Evolutionary conservation across 1,140 invertebrate genomes (phyloP), one percentile per base, ranked within the genome.

Genomic region (Homarus americanus): DNA sequence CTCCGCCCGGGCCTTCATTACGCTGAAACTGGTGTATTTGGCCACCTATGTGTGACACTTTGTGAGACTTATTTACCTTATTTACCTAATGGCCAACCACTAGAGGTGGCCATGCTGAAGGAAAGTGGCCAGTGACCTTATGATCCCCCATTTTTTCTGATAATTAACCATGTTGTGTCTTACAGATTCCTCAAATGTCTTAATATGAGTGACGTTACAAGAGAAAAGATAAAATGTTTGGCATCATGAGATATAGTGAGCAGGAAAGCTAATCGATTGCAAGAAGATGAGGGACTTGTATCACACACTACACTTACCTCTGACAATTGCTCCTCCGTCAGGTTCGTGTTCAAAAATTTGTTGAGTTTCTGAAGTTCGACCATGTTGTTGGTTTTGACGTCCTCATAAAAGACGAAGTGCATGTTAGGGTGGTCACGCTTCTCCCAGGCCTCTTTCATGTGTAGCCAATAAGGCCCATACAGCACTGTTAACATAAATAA

Each of bases 381-480:
- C 79, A 82, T 63, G 15, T 5, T 63, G 49, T 82, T 49, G 4
- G 44, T 12, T 53, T 97, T 97, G 96, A 98, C 96, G 79, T 98
- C 97, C 94, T 98, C 97, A 93, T 97, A 98, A 92, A 96, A 97
- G 36, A 98, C 94, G 92, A 98, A 97, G 0, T 97, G 94, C 2
- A 98, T 94, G 92, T 98, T 97, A 0, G 96, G 95, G 75, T 97
- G 95, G 87, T 97, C 92, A 82, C 96, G 95, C n/a, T 95, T 94
- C 32, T 96, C 95, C 97, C 97, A 98, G 93, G 96, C 97, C 20
- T 91, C 28, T 34, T 76, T 82, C n/a, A 89, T 28, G 58, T 89
- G 78, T 5, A 49, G 91, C 34, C 44, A 53, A 34, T 58, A 82
- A 2, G 49, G 44, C 9, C 44, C 20, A 17, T 36, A 82, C 49